Conservation (phyloP, 2,797 vertebrate genomes). For the Gadopsis marmoratus region DNA sequence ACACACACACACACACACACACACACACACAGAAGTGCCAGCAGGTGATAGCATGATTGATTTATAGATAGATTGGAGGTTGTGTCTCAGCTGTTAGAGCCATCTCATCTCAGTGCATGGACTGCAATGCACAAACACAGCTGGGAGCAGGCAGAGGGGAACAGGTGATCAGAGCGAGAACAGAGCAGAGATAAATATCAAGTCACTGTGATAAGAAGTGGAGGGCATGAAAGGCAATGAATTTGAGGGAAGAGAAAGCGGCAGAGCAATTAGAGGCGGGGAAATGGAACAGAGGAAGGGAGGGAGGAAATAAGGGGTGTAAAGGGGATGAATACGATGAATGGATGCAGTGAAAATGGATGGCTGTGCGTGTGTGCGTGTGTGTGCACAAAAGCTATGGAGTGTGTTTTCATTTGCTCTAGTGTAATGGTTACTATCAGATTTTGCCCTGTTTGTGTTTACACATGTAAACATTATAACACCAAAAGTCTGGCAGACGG, state of each 20-base stretch:
- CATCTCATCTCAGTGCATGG: constrained; percentile 46
- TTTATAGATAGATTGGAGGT: constrained; percentile 70
- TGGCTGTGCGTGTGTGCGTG: constrained; percentile 1
- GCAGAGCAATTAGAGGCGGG: constrained; percentile 74
- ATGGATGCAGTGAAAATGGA: constrained; percentile 45
- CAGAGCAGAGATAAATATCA: constrained; percentile 66
- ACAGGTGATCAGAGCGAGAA: constrained; percentile 71
- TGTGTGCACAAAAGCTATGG: constrained; percentile 2
- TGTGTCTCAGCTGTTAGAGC: constrained; percentile 66
- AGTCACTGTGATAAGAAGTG: constrained; percentile 67
- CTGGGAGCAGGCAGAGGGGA: constrained; percentile 67
- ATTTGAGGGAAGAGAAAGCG: constrained; percentile 64
- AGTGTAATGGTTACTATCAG: constrained; percentile 9
- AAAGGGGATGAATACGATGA: constrained; percentile 53
- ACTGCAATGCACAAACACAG: constrained; percentile 72
- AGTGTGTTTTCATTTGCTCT: constrained; percentile 12
- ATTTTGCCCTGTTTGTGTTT: neutral
- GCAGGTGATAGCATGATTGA: constrained; percentile 72
- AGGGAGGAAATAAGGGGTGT: constrained; percentile 50
- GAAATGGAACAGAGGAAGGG: constrained; percentile 56
- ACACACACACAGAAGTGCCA: constrained; percentile 38
- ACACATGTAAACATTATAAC: neutral
- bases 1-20: constrained; percentile 14
- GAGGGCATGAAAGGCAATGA: constrained; percentile 66
- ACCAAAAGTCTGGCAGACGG: neutral